Conservation (phyloP, 2,797 vertebrate species). For the Hydrocynus forskahlii region DNA sequence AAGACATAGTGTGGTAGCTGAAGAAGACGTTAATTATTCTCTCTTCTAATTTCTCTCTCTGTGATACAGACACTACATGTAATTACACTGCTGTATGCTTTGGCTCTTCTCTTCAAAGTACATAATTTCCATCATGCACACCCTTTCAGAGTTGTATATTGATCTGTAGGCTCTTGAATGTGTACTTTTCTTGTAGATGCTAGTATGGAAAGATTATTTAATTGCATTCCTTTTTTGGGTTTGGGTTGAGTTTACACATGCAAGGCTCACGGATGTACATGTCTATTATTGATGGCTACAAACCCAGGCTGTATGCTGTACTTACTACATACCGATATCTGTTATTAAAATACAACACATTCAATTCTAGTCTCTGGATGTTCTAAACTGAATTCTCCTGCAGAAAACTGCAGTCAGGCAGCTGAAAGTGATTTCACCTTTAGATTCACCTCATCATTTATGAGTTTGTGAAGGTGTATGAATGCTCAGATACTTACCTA, state of each 20-base stretch:
- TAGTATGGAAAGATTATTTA: not conserved
- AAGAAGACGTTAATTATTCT: constrained; percentile 7
- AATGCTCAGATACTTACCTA: not conserved
- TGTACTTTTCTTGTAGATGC: constrained; percentile 1
- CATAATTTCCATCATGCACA: not conserved
- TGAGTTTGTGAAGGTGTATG: not conserved
- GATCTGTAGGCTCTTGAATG: not conserved
- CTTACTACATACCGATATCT: not conserved
- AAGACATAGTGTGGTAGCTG: not conserved
- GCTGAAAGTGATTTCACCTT: not conserved
- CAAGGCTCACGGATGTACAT: constrained; percentile 1
- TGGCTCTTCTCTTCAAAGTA: not conserved
- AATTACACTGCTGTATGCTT: not conserved
- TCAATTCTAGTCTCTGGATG: not conserved
- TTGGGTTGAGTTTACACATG: constrained; percentile 3
- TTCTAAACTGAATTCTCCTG: constrained; percentile 7
- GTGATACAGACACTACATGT: not conserved
- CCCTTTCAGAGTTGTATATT: not conserved
- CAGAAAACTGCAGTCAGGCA: constrained; percentile 27
- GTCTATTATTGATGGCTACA: not conserved
- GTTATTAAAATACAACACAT: not conserved
- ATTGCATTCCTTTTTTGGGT: constrained; percentile 2
- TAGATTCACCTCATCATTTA: constrained; percentile 6
- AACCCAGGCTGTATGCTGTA: not conserved
- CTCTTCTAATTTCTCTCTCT: constrained; percentile 11